Evolutionary conservation across 2,113 vertebrate species (phyloP).

Genomic region (Phasianus colchicus): DNA sequence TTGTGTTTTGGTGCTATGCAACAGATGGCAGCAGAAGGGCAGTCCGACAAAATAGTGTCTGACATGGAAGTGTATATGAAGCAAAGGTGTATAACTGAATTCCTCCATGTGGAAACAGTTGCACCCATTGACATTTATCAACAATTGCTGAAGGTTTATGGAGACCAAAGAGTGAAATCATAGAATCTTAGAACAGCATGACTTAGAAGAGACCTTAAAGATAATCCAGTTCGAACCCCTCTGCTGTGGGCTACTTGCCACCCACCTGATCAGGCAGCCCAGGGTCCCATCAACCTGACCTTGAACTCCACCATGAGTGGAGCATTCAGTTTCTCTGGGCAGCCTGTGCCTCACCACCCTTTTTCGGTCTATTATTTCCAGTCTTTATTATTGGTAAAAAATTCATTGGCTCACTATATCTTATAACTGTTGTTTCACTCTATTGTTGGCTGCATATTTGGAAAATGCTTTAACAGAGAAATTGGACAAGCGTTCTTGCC

Average conservation of each 20-base stretch:
- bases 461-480: neutral
- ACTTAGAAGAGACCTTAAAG: neutral
- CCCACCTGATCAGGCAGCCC: neutral
- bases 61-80: too few relatives aligned
- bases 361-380: neutral
- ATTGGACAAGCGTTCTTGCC: neutral
- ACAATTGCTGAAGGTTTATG: neutral
- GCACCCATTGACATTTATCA: neutral
- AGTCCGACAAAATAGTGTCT: too few relatives aligned
- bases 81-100: too few relatives aligned
- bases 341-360: neutral
- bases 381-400: neutral
- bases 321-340: neutral
- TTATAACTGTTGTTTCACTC: neutral
- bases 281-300: too few relatives aligned
- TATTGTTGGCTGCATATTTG: neutral
- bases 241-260: neutral
- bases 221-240: neutral
- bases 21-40: too few relatives aligned
- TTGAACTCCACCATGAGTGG: too few relatives aligned
- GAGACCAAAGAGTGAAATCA: neutral
- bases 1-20: too few relatives aligned
- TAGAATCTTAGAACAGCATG: neutral
- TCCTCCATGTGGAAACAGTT: too few relatives aligned
- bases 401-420: neutral